Evolutionary conservation across 2,113 vertebrate genomes (phyloP).

Genomic region (Leuciscus idus): DNA sequence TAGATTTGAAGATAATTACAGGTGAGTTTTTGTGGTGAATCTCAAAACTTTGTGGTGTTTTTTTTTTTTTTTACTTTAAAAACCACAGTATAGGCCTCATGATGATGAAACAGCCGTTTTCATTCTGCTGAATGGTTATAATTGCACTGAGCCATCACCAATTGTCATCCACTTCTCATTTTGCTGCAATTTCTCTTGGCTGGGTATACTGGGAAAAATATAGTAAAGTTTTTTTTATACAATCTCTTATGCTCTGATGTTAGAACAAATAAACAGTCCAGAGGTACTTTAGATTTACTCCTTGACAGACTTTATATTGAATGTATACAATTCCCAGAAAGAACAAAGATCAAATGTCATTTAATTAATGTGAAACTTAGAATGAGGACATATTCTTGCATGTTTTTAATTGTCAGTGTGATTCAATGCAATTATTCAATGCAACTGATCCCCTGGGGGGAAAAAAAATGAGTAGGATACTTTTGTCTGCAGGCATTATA

Average conservation of each 20-base stretch:
- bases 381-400: background rate
- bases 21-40: no score
- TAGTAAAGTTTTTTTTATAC: background rate
- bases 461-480: background rate
- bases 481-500: background rate
- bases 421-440: background rate
- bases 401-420: background rate
- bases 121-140: no score
- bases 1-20: no score
- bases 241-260: background rate
- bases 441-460: background rate
- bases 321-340: background rate
- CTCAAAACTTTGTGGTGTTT: no score
- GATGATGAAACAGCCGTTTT: no score
- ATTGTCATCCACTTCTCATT: no score
- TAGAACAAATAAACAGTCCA: background rate
- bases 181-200: background rate
- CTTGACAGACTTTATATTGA: background rate
- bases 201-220: background rate
- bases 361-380: background rate
- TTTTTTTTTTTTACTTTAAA: no score
- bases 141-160: no score
- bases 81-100: no score
- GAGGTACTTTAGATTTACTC: background rate
- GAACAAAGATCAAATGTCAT: background rate